Evolutionary conservation across 1,140 invertebrate genomes (phyloP).

Genomic region (Musca vetustissima): DNA sequence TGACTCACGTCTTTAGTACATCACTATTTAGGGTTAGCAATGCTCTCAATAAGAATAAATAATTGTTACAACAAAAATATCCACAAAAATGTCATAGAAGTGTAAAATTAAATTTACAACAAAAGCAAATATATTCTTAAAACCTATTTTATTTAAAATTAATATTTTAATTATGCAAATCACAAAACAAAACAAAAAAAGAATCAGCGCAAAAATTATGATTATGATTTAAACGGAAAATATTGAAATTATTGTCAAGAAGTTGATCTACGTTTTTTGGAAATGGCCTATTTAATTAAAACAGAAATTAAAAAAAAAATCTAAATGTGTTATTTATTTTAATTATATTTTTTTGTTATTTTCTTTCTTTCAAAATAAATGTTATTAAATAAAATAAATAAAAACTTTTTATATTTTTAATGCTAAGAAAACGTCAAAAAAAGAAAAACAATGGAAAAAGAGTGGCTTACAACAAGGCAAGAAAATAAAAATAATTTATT

Average conservation of each 20-base stretch:
- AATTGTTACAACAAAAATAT: neutral
- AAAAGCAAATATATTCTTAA: neutral
- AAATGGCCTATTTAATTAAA: constrained; percentile 64
- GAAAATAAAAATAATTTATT: constrained; percentile 11
- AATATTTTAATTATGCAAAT: constrained; percentile 23
- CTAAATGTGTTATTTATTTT: too few species aligned
- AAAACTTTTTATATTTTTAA: constrained; percentile 12
- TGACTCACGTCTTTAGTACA: too few species aligned
- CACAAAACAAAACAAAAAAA: constrained; percentile 16
- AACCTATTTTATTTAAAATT: constrained; percentile 12
- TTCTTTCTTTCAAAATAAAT: constrained; percentile 7
- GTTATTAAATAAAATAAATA: constrained; percentile 12
- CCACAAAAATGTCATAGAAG: constrained; percentile 9
- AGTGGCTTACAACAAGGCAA: neutral
- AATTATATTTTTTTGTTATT: constrained; percentile 37
- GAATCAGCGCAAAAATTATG: constrained; percentile 4
- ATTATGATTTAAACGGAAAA: constrained; percentile 24
- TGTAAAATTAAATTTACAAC: neutral
- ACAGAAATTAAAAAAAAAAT: too few species aligned
- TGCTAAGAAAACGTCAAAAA: constrained; percentile 3
- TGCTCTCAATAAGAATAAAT: neutral
- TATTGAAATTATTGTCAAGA: constrained; percentile 71
- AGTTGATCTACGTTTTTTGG: constrained; percentile 89
- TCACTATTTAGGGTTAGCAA: too few species aligned
- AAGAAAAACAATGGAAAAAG: constrained; percentile 20